phyloP scores from a whole-genome alignment of 1,140 invertebrate genomes.

The Chironomus tepperi region DNA sequence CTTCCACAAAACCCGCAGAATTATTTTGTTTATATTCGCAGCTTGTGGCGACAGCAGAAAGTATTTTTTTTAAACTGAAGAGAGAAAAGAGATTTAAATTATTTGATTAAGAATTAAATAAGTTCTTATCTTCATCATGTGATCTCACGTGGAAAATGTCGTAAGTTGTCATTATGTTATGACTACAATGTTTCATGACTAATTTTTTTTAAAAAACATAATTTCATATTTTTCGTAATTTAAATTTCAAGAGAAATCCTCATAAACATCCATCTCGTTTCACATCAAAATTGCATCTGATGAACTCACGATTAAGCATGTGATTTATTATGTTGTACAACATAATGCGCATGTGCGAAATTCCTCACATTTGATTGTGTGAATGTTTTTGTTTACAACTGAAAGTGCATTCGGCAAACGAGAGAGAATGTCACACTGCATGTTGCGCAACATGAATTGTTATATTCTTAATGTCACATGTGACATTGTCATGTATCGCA shows the following conservation, averaged over 20 bases:
- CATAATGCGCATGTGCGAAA: neutral
- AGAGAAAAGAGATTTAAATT: neutral
- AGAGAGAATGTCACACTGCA: neutral
- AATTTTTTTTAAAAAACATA: too few relatives aligned
- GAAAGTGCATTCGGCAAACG: neutral
- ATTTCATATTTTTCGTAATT: too few relatives aligned
- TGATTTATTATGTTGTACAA: neutral
- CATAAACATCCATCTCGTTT: neutral
- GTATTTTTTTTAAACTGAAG: neutral
- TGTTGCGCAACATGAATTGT: neutral
- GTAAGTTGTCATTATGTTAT: too few relatives aligned
- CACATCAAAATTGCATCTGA: neutral
- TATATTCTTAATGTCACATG: neutral
- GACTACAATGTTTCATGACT: too few relatives aligned
- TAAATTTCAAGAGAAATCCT: too few relatives aligned
- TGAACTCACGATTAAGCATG: neutral
- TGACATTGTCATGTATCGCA: neutral
- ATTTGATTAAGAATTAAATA: neutral
- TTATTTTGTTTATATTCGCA: conserved; percentile 9
- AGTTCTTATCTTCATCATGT: neutral
- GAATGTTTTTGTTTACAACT: conserved; percentile 3
- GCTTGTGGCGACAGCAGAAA: neutral
- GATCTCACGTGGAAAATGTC: neutral
- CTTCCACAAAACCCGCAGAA: neutral
- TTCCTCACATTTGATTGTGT: neutral